phyloP scores from a whole-genome alignment of 2,888 invertebrate genomes.

The Mythimna lalbum region DNA sequence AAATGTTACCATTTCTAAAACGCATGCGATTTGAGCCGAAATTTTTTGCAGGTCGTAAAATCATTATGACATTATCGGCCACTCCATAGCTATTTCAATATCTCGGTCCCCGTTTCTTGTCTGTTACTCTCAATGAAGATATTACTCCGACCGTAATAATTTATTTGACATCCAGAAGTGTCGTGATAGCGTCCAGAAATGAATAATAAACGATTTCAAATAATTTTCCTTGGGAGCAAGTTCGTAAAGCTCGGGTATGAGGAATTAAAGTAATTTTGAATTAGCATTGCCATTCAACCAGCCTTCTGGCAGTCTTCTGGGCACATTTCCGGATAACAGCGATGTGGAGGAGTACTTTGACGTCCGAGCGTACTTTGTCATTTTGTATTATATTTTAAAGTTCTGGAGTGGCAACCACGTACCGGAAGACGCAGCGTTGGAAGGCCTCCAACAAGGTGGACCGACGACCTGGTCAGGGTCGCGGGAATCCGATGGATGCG shows the following conservation, averaged over 20 bases:
- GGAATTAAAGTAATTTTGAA: slow-evolving; percentile 37
- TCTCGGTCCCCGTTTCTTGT: slow-evolving; percentile 42
- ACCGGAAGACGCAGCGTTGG: no score
- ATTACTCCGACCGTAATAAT: slow-evolving; percentile 58
- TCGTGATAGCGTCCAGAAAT: slow-evolving; percentile 63
- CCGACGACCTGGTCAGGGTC: no score
- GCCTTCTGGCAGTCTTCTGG: no score
- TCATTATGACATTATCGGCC: slow-evolving; percentile 42
- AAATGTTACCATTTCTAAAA: neutral
- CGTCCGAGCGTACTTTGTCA: no score
- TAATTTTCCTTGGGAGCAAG: slow-evolving; percentile 38
- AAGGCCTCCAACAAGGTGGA: no score
- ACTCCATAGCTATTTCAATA: slow-evolving; percentile 56
- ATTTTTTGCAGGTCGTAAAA: slow-evolving; percentile 16
- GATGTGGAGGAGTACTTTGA: no score
- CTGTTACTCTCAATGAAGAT: slow-evolving; percentile 56
- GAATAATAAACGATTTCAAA: slow-evolving; percentile 66
- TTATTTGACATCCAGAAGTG: slow-evolving; percentile 65
- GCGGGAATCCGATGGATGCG: no score
- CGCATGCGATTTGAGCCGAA: neutral
- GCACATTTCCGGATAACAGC: no score
- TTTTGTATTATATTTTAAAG: no score
- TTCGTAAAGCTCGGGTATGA: neutral
- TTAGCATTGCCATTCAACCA: no score
- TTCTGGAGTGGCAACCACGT: no score